These are phyloP conservation scores for Ctenodactylus gundi DNA, from an alignment of 2,113 vertebrate genomes.

Conservation along the genomic window DNA sequence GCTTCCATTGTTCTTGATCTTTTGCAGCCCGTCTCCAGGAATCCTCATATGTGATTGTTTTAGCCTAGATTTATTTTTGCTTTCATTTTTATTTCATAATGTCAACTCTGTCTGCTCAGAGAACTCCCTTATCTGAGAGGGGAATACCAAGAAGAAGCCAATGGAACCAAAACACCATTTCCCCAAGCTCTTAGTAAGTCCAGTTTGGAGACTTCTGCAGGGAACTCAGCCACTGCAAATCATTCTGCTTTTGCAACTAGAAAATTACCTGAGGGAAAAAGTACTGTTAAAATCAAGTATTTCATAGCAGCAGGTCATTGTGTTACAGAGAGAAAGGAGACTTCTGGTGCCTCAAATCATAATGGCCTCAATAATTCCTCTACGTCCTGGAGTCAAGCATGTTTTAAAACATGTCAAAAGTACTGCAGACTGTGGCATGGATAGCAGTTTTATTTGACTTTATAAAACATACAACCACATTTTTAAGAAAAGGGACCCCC, in stretches of 20 bases:
- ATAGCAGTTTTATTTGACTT: background rate
- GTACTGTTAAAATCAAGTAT: background rate
- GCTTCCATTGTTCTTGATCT: background rate
- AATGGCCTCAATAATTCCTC: background rate
- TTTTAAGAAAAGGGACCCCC: background rate
- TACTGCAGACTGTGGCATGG: background rate
- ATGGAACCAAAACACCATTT: background rate
- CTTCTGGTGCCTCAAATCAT: background rate
- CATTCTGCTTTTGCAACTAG: background rate
- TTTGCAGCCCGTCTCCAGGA: background rate
- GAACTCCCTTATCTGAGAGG: background rate
- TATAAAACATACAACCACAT: background rate
- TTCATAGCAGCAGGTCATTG: background rate
- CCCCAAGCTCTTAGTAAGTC: background rate
- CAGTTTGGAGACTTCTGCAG: background rate
- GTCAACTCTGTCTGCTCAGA: background rate
- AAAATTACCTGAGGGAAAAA: background rate
- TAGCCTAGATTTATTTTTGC: background rate
- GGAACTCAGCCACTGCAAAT: background rate
- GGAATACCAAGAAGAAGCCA: background rate
- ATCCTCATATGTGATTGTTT: background rate
- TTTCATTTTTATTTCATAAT: background rate
- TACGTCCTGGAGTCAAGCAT: background rate
- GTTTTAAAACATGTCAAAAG: background rate
- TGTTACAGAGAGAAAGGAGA: background rate